A percentile compares a stretch with the other conserved stretches of the same genome.
Conservation (phyloP, 2,888 invertebrate species). For the Caenorhabditis uteleia region DNA sequence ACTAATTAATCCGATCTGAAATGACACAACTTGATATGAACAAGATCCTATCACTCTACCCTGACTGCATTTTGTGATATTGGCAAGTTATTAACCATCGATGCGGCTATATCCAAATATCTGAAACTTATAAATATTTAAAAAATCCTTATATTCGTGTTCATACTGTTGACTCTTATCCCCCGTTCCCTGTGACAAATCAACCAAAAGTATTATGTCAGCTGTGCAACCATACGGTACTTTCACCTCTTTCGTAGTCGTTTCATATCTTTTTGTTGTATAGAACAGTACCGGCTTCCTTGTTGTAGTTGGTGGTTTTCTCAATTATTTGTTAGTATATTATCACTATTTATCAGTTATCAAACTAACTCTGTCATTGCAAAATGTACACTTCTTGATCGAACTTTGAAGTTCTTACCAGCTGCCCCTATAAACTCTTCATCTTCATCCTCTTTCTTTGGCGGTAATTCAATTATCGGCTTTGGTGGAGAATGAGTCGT, state of each 20-base stretch:
- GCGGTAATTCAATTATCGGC: conserved; percentile 12
- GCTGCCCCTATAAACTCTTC: background rate
- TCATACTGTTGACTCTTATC: conserved; percentile 47
- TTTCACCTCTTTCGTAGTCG: conserved; percentile 17
- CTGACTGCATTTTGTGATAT: conserved; percentile 36
- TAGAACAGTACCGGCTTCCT: no score
- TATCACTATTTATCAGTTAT: background rate
- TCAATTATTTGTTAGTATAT: background rate
- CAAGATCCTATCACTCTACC: no score
- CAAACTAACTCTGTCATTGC: conserved; percentile 26
- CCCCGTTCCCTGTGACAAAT: conserved; percentile 47
- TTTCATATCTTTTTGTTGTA: conserved; percentile 8
- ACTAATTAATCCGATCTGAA: conserved; percentile 41
- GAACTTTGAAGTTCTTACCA: conserved; percentile 16
- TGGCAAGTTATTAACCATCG: conserved; percentile 34
- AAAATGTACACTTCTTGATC: conserved; percentile 31
- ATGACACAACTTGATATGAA: no score
- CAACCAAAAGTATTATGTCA: conserved; percentile 42
- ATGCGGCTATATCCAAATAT: conserved; percentile 46
- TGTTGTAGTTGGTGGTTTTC: conserved; percentile 5
- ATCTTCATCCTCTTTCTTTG: conserved; percentile 1
- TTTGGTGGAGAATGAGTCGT: conserved; percentile 17
- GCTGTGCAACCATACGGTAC: conserved; percentile 24
- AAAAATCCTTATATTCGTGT: background rate
- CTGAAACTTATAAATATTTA: conserved; percentile 7